Conservation (phyloP, 2,888 invertebrate genomes). For the Tiliacea aurago region DNA sequence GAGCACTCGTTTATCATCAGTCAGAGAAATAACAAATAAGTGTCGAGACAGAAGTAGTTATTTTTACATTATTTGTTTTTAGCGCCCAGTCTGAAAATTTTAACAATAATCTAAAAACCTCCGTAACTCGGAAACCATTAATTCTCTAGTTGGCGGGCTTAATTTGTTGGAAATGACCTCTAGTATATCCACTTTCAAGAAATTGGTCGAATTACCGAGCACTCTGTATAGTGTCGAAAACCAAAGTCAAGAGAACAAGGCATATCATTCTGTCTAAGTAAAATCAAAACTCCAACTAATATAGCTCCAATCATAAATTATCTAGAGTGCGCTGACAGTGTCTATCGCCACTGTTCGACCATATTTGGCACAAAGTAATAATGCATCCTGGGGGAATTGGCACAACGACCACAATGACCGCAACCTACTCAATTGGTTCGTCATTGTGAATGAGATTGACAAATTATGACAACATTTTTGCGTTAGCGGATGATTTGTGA, state of each 20-base stretch:
- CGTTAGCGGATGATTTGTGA: conserved; percentile 12
- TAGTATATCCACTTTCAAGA: no score
- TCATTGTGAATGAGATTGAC: conserved; percentile 35
- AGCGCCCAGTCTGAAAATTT: no score
- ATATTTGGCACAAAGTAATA: conserved; percentile 53
- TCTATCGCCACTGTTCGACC: conserved; percentile 19
- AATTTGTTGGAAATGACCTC: no score
- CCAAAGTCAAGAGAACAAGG: not conserved
- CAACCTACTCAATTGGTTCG: conserved; percentile 45
- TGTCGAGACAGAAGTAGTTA: no score
- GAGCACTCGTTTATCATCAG: no score
- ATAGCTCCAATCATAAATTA: conserved; percentile 20
- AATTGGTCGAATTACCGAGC: no score
- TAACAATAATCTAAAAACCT: no score
- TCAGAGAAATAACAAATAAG: no score
- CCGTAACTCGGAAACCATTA: no score
- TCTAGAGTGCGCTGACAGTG: conserved; percentile 2
- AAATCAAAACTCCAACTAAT: conserved; percentile 1
- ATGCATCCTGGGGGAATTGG: conserved; percentile 50
- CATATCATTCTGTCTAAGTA: not conserved
- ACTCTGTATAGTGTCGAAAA: not conserved
- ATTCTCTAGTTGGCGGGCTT: no score
- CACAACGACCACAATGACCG: conserved; percentile 25
- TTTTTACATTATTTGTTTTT: no score
- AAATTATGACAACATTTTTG: conserved; percentile 32